These are phyloP conservation scores for Gonocerus acuteangulatus DNA, from an alignment of 2,888 invertebrate species.

Conservation along the genomic window DNA sequence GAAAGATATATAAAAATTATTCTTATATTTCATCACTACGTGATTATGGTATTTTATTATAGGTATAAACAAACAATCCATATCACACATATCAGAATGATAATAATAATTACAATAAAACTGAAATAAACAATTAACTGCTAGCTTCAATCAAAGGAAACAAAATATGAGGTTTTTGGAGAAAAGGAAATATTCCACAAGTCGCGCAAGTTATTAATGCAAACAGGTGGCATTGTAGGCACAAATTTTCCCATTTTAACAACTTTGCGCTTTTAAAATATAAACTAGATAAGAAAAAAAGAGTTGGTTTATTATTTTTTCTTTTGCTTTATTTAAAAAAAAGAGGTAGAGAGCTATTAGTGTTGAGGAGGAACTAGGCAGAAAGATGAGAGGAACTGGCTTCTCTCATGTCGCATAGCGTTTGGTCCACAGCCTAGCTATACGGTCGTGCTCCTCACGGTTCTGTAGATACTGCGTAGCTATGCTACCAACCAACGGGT, in stretches of 20 bases:
- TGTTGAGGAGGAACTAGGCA: constrained; percentile 35
- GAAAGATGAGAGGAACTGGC: constrained; percentile 40
- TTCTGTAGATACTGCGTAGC: constrained; percentile 97
- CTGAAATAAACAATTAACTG: too few relatives aligned
- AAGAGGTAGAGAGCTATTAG: constrained; percentile 27
- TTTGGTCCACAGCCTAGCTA: constrained; percentile 97
- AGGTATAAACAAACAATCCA: constrained; percentile 17
- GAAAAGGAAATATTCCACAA: too few relatives aligned
- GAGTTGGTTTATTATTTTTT: constrained; percentile 15
- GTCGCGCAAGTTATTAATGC: neutral
- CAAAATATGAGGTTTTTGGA: too few relatives aligned
- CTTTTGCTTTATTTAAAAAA: constrained; percentile 16
- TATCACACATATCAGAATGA: neutral
- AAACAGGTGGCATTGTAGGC: too few relatives aligned
- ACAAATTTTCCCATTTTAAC: too few relatives aligned
- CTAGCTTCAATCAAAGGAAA: neutral
- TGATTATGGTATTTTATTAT: constrained; percentile 10
- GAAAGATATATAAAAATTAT: neutral
- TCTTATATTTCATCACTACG: neutral
- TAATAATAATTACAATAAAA: too few relatives aligned
- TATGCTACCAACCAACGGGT: constrained; percentile 95
- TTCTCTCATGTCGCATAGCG: constrained; percentile 80
- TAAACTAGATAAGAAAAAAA: constrained; percentile 12
- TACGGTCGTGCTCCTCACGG: constrained; percentile 94
- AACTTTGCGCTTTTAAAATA: neutral